phyloP scores from a whole-genome alignment of 2,797 vertebrate species.

The Microctenopoma stevenorrisi region DNA sequence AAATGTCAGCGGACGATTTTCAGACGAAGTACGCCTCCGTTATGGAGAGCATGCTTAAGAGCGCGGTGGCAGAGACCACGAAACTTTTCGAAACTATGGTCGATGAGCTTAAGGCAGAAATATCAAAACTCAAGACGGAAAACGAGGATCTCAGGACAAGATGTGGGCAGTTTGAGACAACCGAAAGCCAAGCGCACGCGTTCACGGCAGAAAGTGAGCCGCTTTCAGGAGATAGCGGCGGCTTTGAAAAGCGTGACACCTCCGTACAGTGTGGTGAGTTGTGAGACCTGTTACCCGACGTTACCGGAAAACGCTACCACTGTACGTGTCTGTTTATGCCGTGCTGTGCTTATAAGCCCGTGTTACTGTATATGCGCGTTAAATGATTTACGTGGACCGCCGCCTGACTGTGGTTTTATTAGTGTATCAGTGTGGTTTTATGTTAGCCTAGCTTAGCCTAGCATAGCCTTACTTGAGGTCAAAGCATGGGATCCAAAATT shows the following conservation, averaged over 20 bases:
- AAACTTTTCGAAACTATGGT: constrained; percentile 83
- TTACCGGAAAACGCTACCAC: background rate
- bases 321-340: too few species aligned
- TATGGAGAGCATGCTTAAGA: constrained; percentile 78
- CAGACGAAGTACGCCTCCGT: constrained; percentile 75
- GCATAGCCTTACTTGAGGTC: background rate
- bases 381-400: rapidly evolving
- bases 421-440: too few species aligned
- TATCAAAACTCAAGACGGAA: constrained; percentile 72
- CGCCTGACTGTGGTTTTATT: rapidly evolving
- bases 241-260: constrained; percentile 59
- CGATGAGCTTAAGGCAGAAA: constrained; percentile 76
- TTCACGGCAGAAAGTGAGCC: background rate
- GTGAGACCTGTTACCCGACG: too few species aligned
- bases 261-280: constrained; percentile 82
- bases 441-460: background rate
- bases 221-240: background rate
- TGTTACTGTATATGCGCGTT: rapidly evolving
- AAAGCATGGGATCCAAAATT: constrained; percentile 17
- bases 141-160: constrained; percentile 72
- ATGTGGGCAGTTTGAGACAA: constrained; percentile 54
- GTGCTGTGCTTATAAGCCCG: background rate
- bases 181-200: background rate
- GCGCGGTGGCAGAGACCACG: constrained; percentile 76
- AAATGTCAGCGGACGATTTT: constrained; percentile 73